Conservation (phyloP, 2,113 vertebrate species). For the Clarias magur region DNA sequence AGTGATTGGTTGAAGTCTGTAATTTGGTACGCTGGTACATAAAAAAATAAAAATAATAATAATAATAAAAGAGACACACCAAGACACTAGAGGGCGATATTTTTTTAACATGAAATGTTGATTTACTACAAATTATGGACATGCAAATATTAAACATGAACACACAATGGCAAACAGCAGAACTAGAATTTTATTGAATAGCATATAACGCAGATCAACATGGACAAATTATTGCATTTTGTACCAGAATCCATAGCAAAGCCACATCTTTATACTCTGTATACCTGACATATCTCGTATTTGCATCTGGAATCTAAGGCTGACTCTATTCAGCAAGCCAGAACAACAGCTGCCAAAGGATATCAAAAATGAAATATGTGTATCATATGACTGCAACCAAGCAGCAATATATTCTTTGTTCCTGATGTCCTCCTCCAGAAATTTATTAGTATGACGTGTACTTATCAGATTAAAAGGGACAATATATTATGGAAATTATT, state of each 20-base stretch:
- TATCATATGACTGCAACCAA: neutral
- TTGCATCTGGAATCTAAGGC: neutral
- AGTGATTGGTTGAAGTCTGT: neutral
- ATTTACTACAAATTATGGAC: neutral
- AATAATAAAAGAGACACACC: neutral
- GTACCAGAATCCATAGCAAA: neutral
- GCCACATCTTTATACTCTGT: neutral
- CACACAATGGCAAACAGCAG: neutral
- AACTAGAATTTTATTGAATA: neutral
- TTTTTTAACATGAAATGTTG: neutral
- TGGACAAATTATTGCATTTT: neutral
- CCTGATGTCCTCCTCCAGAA: neutral
- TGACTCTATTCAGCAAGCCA: neutral
- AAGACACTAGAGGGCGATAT: neutral
- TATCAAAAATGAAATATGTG: neutral
- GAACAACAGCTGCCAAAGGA: neutral
- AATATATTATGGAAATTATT: neutral
- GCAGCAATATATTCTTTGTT: neutral
- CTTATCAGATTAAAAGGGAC: slow-evolving; percentile 3
- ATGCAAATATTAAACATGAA: neutral
- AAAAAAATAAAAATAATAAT: too few relatives aligned
- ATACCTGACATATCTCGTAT: neutral
- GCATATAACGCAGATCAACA: neutral
- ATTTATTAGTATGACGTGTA: neutral
- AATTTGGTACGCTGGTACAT: too few relatives aligned